Conservation (phyloP, 30 jellyfish, hydroid and myxozoan species). For the Turritopsis rubra region DNA sequence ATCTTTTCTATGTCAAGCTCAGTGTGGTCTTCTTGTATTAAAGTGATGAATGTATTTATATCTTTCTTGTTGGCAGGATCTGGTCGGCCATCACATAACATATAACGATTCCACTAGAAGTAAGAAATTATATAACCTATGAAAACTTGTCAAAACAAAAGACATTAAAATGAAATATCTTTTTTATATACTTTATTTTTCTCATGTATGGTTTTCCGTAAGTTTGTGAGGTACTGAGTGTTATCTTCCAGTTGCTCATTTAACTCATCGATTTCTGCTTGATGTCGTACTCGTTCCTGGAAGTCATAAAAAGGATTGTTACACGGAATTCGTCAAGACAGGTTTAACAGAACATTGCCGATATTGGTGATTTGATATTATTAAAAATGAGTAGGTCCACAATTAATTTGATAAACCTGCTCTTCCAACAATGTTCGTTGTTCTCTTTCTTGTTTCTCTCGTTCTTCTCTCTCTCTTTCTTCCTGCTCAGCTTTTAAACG, state of each 20-base stretch:
- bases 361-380: too few species aligned
- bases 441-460: constrained; percentile 74
- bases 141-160: neutral
- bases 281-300: constrained; percentile 87
- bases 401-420: constrained; percentile 54
- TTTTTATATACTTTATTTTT: constrained; percentile 36
- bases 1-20: constrained; percentile 33
- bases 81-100: constrained; percentile 93
- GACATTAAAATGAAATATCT: too few species aligned
- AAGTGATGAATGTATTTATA: constrained; percentile 63
- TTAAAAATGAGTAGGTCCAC: too few species aligned
- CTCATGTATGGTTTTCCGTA: neutral
- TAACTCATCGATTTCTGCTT: constrained; percentile 86
- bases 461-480: constrained; percentile 65
- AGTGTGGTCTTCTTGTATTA: constrained; percentile 53
- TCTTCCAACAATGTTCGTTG: constrained; percentile 77
- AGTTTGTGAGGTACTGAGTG: constrained; percentile 9
- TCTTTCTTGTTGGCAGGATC: constrained; percentile 73
- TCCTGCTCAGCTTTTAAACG: constrained; percentile 69
- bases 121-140: neutral
- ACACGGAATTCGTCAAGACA: neutral
- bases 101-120: constrained; percentile 80
- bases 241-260: constrained; percentile 43
- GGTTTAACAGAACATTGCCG: too few species aligned
- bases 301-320: neutral